Base-by-base conservation (phyloP, 2,888 invertebrate genomes). In the Dryocosmus kuriphilus region DNA sequence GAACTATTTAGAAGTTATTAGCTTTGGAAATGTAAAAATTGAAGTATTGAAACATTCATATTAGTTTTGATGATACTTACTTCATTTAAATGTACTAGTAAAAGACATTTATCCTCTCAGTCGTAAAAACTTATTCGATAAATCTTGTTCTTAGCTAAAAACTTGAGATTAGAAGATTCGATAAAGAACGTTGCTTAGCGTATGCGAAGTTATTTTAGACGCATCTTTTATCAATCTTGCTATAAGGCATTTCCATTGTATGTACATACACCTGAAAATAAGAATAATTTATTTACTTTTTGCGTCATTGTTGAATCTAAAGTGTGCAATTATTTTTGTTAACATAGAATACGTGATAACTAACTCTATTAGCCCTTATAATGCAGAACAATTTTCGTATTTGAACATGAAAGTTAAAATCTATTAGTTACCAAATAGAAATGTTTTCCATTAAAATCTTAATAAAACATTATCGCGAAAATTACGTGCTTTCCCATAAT, bases 161-260 rank as follows among this genome's bases (percentile, higher is more conserved):
- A 57, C 24, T 14, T 24, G 22, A 57, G 24, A 27, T 57, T 57
- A 57, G 24, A 11, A 57, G 24, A 57, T 57, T 14, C 24, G 14
- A 22, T 57, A 57, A 4, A 14, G 24, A 57, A 57, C 57, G 14
- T 14, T 57, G n/a, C 24, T 24, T 57, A 4, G 14, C 16, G 22
- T 57, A 27, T 14, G 57, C 24, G 6, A 57, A 57, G 57, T 57
- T 24, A 57, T 24, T 24, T 22, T 57, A 24, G 57, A 24, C 24
- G 14, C 14, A 57, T 14, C 24, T 57, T 24, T 24, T 24, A 5
- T 57, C 24, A 57, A 14, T 57, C 14, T 24, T 57, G 24, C 24
- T 57, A 6, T 57, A 57, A 57, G 57, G 57, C 57, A 57, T 57
- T 57, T 57, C 57, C 57, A 57, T 57, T 22, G 57, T 57, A 14